Evolutionary conservation across 92 coral and sea anemone genomes (phyloP).

Genomic region (Epizoanthus stellaris): DNA sequence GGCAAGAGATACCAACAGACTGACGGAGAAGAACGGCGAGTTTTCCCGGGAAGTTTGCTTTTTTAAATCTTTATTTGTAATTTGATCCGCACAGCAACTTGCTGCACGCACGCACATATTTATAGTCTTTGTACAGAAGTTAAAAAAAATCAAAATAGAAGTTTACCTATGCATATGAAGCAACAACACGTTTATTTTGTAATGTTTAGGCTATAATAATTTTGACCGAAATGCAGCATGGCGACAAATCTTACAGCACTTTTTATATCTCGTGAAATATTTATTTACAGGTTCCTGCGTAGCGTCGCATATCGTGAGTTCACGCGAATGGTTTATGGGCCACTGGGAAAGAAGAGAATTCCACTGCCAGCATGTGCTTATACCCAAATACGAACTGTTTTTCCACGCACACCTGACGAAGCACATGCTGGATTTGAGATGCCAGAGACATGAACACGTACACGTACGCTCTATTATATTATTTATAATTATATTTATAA

Average conservation of each 20-base stretch:
- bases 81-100: background rate
- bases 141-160: background rate
- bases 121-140: background rate
- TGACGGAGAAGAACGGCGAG: conserved; percentile 47
- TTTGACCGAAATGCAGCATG: background rate
- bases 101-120: background rate
- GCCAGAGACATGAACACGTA: background rate
- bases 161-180: background rate
- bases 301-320: conserved; percentile 23
- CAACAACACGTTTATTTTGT: conserved; percentile 2
- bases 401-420: conserved; percentile 24
- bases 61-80: background rate
- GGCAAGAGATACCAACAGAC: conserved; percentile 41
- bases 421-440: conserved; percentile 38
- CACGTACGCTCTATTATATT: background rate
- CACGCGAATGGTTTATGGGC: conserved; percentile 28
- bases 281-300: background rate
- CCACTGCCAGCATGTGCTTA: conserved; percentile 48
- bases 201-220: background rate
- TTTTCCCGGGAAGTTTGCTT: background rate
- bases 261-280: conserved; percentile 1
- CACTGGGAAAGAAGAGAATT: conserved; percentile 34
- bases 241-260: background rate
- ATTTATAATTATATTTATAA: too few relatives aligned
- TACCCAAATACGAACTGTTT: conserved; percentile 19